Evolutionary conservation across 2,888 invertebrate genomes (phyloP).

Genomic region (Troides aeacus): DNA sequence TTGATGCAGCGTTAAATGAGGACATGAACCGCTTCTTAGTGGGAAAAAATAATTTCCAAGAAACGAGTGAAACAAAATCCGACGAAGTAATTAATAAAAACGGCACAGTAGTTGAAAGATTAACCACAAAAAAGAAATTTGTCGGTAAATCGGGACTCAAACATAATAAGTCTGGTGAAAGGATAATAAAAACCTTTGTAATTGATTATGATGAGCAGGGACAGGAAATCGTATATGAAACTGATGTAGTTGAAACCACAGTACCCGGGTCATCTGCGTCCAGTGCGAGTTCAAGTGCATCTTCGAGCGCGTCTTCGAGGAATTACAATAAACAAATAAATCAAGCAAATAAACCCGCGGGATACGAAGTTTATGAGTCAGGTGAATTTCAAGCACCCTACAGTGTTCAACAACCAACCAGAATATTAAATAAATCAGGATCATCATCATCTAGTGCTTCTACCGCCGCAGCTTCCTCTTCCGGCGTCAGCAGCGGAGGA

Average conservation of each 20-base stretch:
- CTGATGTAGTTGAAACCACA: slow-evolving; percentile 51
- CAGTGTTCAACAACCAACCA: not conserved
- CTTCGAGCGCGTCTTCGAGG: slow-evolving; percentile 8
- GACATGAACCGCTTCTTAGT: slow-evolving; percentile 32
- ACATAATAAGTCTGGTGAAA: slow-evolving; percentile 35
- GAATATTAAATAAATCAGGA: not conserved
- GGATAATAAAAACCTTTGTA: slow-evolving; percentile 42
- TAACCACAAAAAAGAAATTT: slow-evolving; percentile 40
- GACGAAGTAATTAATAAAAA: slow-evolving; percentile 40
- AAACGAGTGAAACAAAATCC: slow-evolving; percentile 39
- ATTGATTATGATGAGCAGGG: slow-evolving; percentile 49
- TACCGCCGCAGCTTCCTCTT: not conserved
- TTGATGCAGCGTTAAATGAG: slow-evolving; percentile 32
- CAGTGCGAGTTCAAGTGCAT: slow-evolving; percentile 20
- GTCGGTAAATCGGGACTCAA: slow-evolving; percentile 34
- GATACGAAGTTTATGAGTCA: slow-evolving; percentile 1
- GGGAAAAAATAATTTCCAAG: slow-evolving; percentile 35
- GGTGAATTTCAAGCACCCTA: not conserved
- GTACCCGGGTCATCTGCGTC: slow-evolving; percentile 33
- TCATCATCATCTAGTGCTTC: slow-evolving; percentile 28
- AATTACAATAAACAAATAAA: not conserved
- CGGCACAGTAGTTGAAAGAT: slow-evolving; percentile 43
- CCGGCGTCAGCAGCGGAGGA: not conserved
- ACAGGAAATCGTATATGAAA: slow-evolving; percentile 49
- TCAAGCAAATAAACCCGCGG: not conserved